phyloP scores from a whole-genome alignment of 2,797 vertebrate genomes.

The Carcharodon carcharias region DNA sequence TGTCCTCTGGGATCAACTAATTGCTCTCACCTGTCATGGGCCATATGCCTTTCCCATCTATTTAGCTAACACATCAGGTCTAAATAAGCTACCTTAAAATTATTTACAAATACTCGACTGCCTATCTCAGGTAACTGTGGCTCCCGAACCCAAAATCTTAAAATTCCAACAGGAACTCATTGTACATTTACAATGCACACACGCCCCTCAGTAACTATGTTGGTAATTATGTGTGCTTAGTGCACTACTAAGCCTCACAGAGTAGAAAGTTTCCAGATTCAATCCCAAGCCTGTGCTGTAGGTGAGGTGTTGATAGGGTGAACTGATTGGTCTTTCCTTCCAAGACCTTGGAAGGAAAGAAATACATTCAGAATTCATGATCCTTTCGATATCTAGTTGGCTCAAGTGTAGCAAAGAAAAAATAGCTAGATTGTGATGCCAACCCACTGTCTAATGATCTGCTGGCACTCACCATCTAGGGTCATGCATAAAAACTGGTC shows the following conservation, averaged over 20 bases:
- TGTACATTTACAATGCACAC: not conserved
- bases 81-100: no score
- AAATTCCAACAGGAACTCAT: not conserved
- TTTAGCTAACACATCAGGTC: no score
- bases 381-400: not conserved
- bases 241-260: not conserved
- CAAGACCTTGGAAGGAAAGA: not conserved
- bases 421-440: not conserved
- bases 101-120: no score
- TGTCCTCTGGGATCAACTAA: no score
- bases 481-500: not conserved
- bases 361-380: not conserved
- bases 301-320: not conserved
- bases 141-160: no score
- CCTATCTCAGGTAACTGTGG: no score
- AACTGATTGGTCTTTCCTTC: not conserved
- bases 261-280: not conserved
- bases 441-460: not conserved
- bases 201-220: not conserved
- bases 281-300: not conserved
- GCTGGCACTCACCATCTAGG: not conserved
- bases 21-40: no score
- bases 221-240: not conserved
- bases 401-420: not conserved
- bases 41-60: no score